A percentile compares a stretch with the other conserved stretches of the same genome.
phyloP scores from a whole-genome alignment of 2,113 vertebrate genomes.

The Archilochus colubris region DNA sequence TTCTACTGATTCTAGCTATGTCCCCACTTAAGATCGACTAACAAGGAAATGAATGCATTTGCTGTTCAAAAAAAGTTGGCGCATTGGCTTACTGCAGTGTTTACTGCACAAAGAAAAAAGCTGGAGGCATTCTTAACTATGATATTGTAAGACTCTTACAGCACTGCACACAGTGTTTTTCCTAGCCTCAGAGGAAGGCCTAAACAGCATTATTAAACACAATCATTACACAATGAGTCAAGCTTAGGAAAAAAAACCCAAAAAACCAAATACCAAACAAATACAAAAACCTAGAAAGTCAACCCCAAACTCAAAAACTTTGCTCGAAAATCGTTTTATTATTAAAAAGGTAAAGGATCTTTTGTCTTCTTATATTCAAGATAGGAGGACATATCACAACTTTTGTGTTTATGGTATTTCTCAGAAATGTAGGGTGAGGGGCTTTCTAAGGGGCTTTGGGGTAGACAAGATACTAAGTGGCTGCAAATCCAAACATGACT shows the following conservation, averaged over 20 bases:
- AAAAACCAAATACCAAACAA: background rate
- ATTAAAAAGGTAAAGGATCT: background rate
- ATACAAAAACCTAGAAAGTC: background rate
- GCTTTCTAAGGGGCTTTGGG: background rate
- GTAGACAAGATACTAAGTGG: rapidly evolving
- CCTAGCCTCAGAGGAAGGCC: background rate
- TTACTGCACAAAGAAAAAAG: background rate
- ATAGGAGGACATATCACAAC: background rate
- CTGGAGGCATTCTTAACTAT: background rate
- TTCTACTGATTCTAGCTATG: background rate
- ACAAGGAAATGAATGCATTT: background rate
- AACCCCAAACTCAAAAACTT: background rate
- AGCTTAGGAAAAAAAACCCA: background rate
- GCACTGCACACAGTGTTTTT: background rate
- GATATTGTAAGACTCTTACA: background rate
- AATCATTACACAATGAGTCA: background rate
- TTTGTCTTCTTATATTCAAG: background rate
- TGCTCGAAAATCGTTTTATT: constrained; percentile 38
- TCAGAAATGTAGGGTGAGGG: background rate
- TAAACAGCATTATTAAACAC: background rate
- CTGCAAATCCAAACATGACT: background rate
- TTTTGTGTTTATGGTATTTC: background rate
- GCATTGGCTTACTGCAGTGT: background rate
- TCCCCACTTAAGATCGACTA: background rate
- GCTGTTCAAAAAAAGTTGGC: background rate